A percentile compares a stretch with the other conserved stretches of the same genome.
Evolutionary conservation across 2,797 vertebrate genomes (phyloP).

Genomic region (Perodicticus potto): DNA sequence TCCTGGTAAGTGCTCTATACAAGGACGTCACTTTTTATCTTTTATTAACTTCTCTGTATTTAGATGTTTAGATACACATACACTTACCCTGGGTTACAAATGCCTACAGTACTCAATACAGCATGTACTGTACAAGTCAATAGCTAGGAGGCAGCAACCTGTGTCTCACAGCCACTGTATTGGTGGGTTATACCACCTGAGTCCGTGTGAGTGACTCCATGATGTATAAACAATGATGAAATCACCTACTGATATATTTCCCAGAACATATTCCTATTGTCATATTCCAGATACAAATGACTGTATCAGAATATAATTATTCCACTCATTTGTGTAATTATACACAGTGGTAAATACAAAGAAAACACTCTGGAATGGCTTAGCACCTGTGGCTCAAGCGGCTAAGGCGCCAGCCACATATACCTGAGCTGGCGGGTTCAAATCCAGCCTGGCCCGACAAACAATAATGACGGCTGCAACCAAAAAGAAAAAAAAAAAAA

Average conservation of each 20-base stretch:
- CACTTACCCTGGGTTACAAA: neutral
- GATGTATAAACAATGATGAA: neutral
- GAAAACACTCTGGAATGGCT: slow-evolving; percentile 18
- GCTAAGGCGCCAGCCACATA: too few species aligned
- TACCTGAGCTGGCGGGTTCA: too few species aligned
- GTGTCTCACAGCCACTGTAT: too few species aligned
- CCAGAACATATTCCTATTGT: neutral
- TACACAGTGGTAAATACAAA: neutral
- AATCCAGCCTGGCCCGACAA: too few species aligned
- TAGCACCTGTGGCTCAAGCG: too few species aligned
- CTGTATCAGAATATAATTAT: neutral
- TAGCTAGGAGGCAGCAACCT: neutral
- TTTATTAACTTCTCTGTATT: neutral
- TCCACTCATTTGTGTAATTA: neutral
- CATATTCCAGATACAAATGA: neutral
- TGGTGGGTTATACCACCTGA: neutral
- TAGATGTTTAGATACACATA: neutral
- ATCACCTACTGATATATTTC: neutral
- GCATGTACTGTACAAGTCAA: neutral
- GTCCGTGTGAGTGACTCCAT: neutral
- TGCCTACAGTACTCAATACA: neutral
- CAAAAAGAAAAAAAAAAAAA: neutral
- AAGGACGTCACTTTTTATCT: neutral
- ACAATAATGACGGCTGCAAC: too few species aligned
- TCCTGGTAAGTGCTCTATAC: neutral